phyloP scores from a whole-genome alignment of 2,888 invertebrate species.

The Tolmerus cingulatus region DNA sequence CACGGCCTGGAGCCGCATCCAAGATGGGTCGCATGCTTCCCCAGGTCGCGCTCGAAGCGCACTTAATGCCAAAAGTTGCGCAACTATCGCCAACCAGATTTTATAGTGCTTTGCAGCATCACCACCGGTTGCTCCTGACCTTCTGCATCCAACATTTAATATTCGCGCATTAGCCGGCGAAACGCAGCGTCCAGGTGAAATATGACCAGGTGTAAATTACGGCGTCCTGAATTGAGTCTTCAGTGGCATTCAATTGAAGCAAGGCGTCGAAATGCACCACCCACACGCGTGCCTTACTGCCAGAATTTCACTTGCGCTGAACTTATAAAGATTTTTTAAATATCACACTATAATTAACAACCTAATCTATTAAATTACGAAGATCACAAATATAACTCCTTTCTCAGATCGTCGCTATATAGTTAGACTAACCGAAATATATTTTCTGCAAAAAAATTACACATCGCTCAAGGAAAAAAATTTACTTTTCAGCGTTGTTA shows the following conservation, averaged over 20 bases:
- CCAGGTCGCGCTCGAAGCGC: background rate
- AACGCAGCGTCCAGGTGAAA: background rate
- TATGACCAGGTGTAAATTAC: background rate
- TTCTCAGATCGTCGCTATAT: background rate
- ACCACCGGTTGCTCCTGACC: background rate
- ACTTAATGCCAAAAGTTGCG: background rate
- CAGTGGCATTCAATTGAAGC: background rate
- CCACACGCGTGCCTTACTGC: background rate
- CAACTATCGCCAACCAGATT: background rate
- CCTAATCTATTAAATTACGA: background rate
- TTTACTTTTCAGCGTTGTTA: too few species aligned
- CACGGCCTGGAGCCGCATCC: background rate
- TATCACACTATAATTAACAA: background rate
- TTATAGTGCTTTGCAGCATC: background rate
- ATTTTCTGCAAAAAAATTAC: too few species aligned
- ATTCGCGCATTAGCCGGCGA: background rate
- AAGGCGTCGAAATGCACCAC: background rate
- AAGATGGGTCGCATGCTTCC: background rate
- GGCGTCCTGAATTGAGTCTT: background rate
- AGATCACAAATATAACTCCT: background rate
- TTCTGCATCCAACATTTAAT: background rate
- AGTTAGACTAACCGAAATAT: background rate
- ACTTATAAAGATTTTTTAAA: background rate
- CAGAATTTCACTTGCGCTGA: background rate
- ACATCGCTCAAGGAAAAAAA: too few species aligned